Conservation (phyloP, 2,888 invertebrate genomes). For the Pandemis cinnamomeana region DNA sequence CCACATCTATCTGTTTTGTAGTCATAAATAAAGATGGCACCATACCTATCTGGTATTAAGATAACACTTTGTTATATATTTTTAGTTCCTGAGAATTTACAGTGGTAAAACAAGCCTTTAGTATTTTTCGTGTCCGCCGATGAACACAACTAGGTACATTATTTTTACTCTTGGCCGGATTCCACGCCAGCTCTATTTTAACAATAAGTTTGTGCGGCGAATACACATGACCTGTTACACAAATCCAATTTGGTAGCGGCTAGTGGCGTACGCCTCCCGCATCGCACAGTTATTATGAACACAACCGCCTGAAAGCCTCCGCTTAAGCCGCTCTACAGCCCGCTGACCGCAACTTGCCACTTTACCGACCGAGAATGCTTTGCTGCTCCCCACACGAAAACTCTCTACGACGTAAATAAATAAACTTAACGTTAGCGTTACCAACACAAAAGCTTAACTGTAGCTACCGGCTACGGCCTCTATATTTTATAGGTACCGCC, state of each 20-base stretch:
- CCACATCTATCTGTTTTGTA: too few species aligned
- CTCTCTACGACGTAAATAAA: constrained; percentile 31
- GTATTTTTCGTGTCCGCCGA: background rate
- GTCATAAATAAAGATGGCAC: too few species aligned
- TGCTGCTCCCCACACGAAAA: constrained; percentile 41
- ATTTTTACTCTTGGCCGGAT: background rate
- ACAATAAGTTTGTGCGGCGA: constrained; percentile 28
- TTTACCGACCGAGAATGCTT: constrained; percentile 50
- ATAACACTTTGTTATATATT: too few species aligned
- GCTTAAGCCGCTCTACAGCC: constrained; percentile 49
- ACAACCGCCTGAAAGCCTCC: constrained; percentile 48
- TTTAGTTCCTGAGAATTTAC: too few species aligned
- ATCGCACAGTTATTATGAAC: constrained; percentile 50
- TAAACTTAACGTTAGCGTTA: constrained; percentile 32
- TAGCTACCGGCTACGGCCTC: background rate
- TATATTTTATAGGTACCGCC: background rate
- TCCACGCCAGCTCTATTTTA: constrained; percentile 25
- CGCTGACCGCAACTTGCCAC: constrained; percentile 50
- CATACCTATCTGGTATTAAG: too few species aligned
- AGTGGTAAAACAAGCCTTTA: too few species aligned
- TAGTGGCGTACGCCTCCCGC: constrained; percentile 40
- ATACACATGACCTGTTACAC: constrained; percentile 34
- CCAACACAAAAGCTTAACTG: constrained; percentile 19
- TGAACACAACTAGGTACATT: background rate
- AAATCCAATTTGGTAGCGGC: constrained; percentile 26